Conservation (phyloP, 2,797 vertebrate genomes). For the Gephyroberyx darwinii region DNA sequence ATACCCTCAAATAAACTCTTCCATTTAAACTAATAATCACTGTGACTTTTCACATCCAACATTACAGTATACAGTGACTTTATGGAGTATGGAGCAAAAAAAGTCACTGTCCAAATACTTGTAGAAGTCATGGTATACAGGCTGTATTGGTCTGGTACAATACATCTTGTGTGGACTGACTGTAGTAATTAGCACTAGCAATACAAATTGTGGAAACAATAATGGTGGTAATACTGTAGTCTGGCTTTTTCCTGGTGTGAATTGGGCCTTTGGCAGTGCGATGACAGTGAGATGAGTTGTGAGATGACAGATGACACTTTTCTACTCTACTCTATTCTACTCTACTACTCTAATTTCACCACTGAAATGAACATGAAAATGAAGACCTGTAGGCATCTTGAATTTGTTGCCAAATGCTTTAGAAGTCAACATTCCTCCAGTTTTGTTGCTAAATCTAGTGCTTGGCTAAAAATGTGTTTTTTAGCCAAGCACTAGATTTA, state of each 20-base stretch:
- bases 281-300: too few species aligned
- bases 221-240: slow-evolving; percentile 6
- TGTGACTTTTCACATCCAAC: neutral
- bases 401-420: slow-evolving; percentile 27
- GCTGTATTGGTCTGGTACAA: neutral
- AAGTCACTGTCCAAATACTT: neutral
- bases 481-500: slow-evolving; percentile 3
- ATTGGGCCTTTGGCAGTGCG: slow-evolving; percentile 10
- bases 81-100: neutral
- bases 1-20: slow-evolving; percentile 16
- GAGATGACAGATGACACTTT: slow-evolving; percentile 54
- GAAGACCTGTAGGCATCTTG: neutral
- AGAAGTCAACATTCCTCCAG: slow-evolving; percentile 2
- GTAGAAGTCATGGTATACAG: neutral
- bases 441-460: neutral
- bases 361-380: slow-evolving; percentile 25
- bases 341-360: too few species aligned
- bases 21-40: neutral
- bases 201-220: slow-evolving; percentile 15
- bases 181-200: slow-evolving; percentile 11
- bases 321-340: too few species aligned
- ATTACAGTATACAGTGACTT: neutral
- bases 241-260: slow-evolving; percentile 33
- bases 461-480: too few species aligned
- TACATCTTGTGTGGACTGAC: neutral